Percentiles rank a stretch among this genome's conserved stretches.
Evolutionary conservation across 2,797 vertebrate genomes (phyloP).

Genomic region (Austrolebias charrua): DNA sequence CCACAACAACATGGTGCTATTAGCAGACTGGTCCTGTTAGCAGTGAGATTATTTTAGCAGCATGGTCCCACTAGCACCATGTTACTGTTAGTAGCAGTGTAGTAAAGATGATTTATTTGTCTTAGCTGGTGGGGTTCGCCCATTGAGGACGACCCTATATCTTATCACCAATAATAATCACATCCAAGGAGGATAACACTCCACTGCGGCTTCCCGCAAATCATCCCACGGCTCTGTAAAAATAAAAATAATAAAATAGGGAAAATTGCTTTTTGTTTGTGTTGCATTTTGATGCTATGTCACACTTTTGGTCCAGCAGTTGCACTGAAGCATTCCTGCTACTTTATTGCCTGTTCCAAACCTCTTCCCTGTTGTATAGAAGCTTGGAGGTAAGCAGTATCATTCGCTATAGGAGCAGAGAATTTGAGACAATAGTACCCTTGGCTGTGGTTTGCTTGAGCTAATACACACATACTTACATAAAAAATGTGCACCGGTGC

Average conservation of each 20-base stretch:
- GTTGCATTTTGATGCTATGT: conserved; percentile 5
- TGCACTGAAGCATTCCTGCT: neutral
- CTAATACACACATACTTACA: conserved; percentile 23
- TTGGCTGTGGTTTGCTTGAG: conserved; percentile 38
- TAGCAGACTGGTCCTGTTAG: no score
- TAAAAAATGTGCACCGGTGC: conserved; percentile 34
- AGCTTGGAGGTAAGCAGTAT: conserved; percentile 25
- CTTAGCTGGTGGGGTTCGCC: neutral
- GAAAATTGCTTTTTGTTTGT: conserved; percentile 2
- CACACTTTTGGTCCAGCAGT: neutral
- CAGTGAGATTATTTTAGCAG: no score
- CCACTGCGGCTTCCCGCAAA: neutral
- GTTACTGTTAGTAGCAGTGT: no score
- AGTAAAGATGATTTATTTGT: neutral
- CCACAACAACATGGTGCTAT: no score
- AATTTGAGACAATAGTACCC: conserved; percentile 42
- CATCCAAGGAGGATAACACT: neutral
- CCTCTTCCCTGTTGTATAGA: conserved; percentile 20
- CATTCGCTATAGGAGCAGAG: conserved; percentile 22
- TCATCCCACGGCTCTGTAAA: neutral
- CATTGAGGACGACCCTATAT: neutral
- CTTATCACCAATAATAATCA: neutral
- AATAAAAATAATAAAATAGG: neutral
- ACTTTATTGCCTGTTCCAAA: conserved; percentile 10
- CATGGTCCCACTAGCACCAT: no score